Percentiles rank a stretch among this genome's conserved stretches.
These are phyloP conservation scores for Drosophila pachea DNA, from an alignment of 1,140 invertebrate genomes.

Conservation along the genomic window DNA sequence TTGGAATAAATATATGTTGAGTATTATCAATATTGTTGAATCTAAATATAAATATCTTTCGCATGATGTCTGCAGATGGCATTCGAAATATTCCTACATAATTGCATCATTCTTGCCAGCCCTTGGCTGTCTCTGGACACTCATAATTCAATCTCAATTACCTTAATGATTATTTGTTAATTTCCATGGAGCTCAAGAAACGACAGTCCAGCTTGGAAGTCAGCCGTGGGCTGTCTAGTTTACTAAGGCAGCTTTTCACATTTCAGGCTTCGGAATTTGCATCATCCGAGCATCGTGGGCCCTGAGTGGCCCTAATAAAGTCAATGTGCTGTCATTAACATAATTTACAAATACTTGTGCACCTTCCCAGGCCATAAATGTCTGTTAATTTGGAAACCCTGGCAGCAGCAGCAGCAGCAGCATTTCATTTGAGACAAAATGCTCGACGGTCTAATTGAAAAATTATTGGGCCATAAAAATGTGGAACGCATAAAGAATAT, in stretches of 20 bases:
- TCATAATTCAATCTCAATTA: too few relatives aligned
- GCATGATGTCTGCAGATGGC: too few relatives aligned
- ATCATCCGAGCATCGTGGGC: constrained; percentile 16
- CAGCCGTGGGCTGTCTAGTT: neutral
- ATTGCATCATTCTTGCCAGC: too few relatives aligned
- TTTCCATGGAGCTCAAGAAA: too few relatives aligned
- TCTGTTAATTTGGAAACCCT: constrained; percentile 41
- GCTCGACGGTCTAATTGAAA: constrained; percentile 66
- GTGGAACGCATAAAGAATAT: constrained; percentile 61
- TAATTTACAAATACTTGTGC: constrained; percentile 69
- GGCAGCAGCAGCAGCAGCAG: constrained; percentile 31
- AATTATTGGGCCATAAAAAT: constrained; percentile 75
- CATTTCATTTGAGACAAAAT: constrained; percentile 70
- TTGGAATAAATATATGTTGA: too few relatives aligned
- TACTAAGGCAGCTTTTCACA: neutral
- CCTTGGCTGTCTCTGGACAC: too few relatives aligned
- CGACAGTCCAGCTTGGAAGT: neutral
- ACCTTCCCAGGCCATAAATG: constrained; percentile 18
- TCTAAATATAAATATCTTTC: too few relatives aligned
- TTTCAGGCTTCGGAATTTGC: constrained; percentile 3
- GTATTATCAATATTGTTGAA: too few relatives aligned
- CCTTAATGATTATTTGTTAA: too few relatives aligned
- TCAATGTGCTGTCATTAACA: constrained; percentile 72
- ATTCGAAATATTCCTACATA: too few relatives aligned
- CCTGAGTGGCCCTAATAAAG: constrained; percentile 52